Percentiles rank a stretch among this genome's conserved stretches.
Conservation (phyloP, 2,888 invertebrate species). For the Diadegma fenestrale region DNA sequence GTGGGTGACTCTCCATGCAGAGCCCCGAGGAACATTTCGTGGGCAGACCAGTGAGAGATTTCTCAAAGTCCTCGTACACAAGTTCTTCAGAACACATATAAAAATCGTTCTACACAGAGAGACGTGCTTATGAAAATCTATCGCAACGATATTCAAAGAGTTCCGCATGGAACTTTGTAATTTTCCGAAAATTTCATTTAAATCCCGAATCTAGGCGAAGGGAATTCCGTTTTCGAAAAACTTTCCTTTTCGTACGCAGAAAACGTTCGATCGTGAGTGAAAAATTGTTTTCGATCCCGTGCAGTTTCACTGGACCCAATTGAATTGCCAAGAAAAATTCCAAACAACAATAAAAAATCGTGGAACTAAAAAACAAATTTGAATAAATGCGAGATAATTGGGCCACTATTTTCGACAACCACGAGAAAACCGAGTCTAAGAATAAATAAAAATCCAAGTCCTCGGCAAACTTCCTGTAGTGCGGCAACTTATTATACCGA, state of each 20-base stretch:
- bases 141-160: neutral
- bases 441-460: constrained; percentile 20
- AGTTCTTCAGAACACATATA: neutral
- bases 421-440: neutral
- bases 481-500: constrained; percentile 39
- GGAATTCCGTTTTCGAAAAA: no score
- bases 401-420: neutral
- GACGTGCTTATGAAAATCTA: neutral
- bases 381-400: neutral
- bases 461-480: constrained; percentile 47
- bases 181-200: no score
- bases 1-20: constrained; percentile 53
- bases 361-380: no score
- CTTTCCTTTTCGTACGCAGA: no score
- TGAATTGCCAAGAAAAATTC: neutral
- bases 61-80: neutral
- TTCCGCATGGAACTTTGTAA: neutral
- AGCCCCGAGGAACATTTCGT: constrained; percentile 13
- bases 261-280: no score
- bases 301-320: no score
- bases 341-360: neutral
- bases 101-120: neutral
- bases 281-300: no score
- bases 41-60: constrained; percentile 2
- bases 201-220: no score